Percentiles rank a stretch among this genome's conserved stretches.
phyloP scores from a whole-genome alignment of 2,797 vertebrate genomes.

The Pseudotriccus pelzelni region DNA sequence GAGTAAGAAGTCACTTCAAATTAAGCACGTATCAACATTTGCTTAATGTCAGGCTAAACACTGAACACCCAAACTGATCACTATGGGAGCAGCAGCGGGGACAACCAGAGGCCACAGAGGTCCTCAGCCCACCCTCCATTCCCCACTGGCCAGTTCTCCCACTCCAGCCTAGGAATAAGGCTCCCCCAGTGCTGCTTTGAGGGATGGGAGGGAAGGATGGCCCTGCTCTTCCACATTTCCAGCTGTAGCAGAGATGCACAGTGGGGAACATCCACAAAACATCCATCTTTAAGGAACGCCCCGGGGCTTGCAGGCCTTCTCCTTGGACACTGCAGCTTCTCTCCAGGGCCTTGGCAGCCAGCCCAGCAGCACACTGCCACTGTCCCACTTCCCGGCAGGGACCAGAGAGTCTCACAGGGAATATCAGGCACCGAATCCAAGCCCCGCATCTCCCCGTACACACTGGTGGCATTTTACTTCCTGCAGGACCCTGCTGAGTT shows the following conservation, averaged over 20 bases:
- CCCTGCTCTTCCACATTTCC: rapidly evolving
- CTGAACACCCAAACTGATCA: neutral
- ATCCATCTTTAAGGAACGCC: neutral
- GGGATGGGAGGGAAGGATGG: neutral
- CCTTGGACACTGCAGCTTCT: neutral
- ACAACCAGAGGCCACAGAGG: neutral
- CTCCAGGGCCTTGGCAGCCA: neutral
- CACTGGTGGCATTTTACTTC: neutral
- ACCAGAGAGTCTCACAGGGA: neutral
- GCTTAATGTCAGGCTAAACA: neutral
- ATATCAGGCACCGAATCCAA: neutral
- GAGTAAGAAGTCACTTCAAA: neutral
- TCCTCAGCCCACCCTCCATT: neutral
- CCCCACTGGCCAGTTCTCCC: neutral
- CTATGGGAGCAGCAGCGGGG: neutral
- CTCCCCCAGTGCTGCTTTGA: neutral
- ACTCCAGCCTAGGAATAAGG: neutral
- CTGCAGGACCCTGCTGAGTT: rapidly evolving
- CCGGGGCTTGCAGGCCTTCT: neutral
- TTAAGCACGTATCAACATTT: rapidly evolving
- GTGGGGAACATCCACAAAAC: neutral
- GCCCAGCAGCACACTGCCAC: neutral
- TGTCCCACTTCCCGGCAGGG: neutral
- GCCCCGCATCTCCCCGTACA: rapidly evolving
- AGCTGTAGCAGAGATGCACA: rapidly evolving